A percentile compares a stretch with the other conserved stretches of the same genome.
These are phyloP conservation scores for Xiphias gladius DNA, from an alignment of 2,113 vertebrate genomes.

Conservation along the genomic window DNA sequence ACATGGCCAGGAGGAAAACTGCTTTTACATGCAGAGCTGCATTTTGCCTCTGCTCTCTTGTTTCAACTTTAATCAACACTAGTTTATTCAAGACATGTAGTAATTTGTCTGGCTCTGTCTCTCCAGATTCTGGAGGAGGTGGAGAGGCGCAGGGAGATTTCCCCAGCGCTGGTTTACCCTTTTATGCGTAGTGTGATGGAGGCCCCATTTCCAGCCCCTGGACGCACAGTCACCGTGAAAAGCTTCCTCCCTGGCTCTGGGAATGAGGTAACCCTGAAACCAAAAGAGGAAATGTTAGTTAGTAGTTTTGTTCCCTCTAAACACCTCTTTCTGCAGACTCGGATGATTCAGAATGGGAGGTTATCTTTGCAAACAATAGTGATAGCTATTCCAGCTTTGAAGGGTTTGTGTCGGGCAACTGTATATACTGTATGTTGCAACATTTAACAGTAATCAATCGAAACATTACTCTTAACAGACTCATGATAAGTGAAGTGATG, in stretches of 20 bases:
- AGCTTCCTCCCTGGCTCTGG: conserved; percentile 96
- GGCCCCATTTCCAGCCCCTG: conserved; percentile 95
- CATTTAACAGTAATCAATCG: not conserved
- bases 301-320: conserved; percentile 40
- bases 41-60: not conserved
- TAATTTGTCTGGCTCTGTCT: conserved; percentile 42
- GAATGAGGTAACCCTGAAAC: conserved; percentile 87
- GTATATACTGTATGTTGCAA: not conserved
- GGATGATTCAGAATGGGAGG: conserved; percentile 57
- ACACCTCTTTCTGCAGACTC: conserved; percentile 38
- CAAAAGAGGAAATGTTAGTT: conserved; percentile 65
- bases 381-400: conserved; percentile 18
- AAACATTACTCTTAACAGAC: not conserved
- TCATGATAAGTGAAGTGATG: not conserved
- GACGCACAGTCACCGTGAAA: conserved; percentile 93
- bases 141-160: conserved; percentile 93
- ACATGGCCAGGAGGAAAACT: not conserved
- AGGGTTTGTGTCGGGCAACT: conserved; percentile 14
- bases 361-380: conserved; percentile 40
- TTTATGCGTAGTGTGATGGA: conserved; percentile 99
- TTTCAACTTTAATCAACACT: conserved; percentile 16
- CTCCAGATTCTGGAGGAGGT: conserved; percentile 95
- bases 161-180: conserved; percentile 92
- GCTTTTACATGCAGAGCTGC: conserved; percentile 1
- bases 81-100: not conserved